These are phyloP conservation scores for Colletes gigas DNA, from an alignment of 1,140 invertebrate species.

Conservation along the genomic window DNA sequence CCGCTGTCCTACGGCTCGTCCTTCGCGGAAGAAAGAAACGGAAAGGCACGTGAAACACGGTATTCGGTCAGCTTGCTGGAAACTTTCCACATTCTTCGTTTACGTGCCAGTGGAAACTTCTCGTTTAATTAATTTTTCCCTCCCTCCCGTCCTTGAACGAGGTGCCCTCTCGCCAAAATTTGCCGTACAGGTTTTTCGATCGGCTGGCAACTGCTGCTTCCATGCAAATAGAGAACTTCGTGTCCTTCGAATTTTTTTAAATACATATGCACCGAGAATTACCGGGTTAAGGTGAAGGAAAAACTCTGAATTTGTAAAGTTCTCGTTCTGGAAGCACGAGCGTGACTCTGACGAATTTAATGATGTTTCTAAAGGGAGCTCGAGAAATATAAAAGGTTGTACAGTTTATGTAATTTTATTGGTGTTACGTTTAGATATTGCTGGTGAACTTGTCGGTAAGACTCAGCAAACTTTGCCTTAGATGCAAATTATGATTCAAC, in stretches of 20 bases:
- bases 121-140: slow-evolving; percentile 23
- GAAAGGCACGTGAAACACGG: slow-evolving; percentile 12
- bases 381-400: too few relatives aligned
- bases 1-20: neutral
- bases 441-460: too few relatives aligned
- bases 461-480: too few relatives aligned
- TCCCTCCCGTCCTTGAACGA: neutral
- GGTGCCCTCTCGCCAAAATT: neutral
- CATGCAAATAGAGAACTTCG: neutral
- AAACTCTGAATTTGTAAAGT: too few relatives aligned
- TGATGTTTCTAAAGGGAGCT: too few relatives aligned
- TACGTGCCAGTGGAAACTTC: neutral
- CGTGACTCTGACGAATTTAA: too few relatives aligned
- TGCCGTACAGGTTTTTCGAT: neutral
- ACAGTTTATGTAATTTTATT: too few relatives aligned
- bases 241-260: neutral
- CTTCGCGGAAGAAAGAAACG: slow-evolving; percentile 6
- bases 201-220: neutral
- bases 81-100: slow-evolving; percentile 17
- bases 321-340: too few relatives aligned
- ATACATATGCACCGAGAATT: neutral
- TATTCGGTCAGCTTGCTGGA: slow-evolving; percentile 9
- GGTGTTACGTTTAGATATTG: too few relatives aligned
- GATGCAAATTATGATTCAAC: too few relatives aligned
- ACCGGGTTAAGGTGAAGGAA: neutral